phyloP scores from a whole-genome alignment of 2,113 vertebrate genomes.

The Corythoichthys haematopterus region DNA sequence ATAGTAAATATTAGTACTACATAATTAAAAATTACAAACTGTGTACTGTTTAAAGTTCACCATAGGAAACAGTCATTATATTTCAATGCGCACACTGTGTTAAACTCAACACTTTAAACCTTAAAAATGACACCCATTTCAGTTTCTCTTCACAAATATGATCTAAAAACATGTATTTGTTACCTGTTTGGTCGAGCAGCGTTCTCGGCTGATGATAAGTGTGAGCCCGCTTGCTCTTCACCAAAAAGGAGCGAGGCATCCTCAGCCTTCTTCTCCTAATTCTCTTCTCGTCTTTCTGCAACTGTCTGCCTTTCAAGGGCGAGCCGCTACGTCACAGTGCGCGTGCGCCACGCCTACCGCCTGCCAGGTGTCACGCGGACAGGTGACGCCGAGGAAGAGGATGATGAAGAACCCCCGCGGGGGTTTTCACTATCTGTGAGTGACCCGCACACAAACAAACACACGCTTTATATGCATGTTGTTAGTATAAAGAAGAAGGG shows the following conservation, averaged over 20 bases:
- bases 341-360: constrained; percentile 70
- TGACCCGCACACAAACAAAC: neutral
- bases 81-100: too few species aligned
- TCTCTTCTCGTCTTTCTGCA: neutral
- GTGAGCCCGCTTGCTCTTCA: constrained; percentile 97
- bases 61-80: too few species aligned
- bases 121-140: neutral
- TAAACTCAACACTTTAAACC: neutral
- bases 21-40: too few species aligned
- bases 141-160: neutral
- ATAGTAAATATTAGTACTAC: too few species aligned
- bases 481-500: neutral
- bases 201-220: constrained; percentile 91
- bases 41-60: too few species aligned
- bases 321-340: constrained; percentile 1
- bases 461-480: neutral
- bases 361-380: constrained; percentile 85
- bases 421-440: constrained; percentile 3
- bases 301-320: neutral
- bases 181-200: constrained; percentile 83
- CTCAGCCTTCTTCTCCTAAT: neutral
- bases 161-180: neutral
- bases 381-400: constrained; percentile 73
- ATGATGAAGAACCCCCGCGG: constrained; percentile 4
- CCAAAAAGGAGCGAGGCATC: constrained; percentile 95